phyloP scores from a whole-genome alignment of 1,140 invertebrate genomes.

The Ctenoplectra terminalis region DNA sequence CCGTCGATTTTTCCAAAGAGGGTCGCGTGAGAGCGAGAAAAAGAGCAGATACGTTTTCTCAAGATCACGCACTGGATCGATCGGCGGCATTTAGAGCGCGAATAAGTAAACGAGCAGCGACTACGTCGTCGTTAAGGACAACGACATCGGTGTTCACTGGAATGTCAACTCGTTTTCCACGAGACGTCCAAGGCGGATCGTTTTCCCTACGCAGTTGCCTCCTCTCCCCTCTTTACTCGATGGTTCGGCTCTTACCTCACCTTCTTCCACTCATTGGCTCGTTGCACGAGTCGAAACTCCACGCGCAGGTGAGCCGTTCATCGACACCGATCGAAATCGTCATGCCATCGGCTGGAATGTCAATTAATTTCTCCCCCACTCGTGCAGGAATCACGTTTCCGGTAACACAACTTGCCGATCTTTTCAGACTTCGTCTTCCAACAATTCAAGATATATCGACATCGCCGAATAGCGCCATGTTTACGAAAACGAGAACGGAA shows the following conservation, averaged over 20 bases:
- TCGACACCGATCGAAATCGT: slow-evolving; percentile 35
- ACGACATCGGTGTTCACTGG: slow-evolving; percentile 67
- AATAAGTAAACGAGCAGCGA: slow-evolving; percentile 19
- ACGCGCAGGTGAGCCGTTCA: slow-evolving; percentile 12
- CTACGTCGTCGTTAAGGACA: slow-evolving; percentile 51
- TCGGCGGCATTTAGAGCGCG: slow-evolving; percentile 16
- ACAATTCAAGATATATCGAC: background rate
- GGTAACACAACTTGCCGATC: too few relatives aligned
- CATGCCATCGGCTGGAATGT: slow-evolving; percentile 23
- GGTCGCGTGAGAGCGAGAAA: too few relatives aligned
- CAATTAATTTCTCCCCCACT: background rate
- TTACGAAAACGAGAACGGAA: slow-evolving; percentile 21
- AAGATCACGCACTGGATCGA: slow-evolving; percentile 22
- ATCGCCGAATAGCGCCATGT: background rate
- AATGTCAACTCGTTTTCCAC: slow-evolving; percentile 74
- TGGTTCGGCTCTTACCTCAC: slow-evolving; percentile 27
- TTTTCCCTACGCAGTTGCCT: slow-evolving; percentile 50
- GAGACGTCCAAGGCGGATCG: slow-evolving; percentile 50
- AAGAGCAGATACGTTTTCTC: background rate
- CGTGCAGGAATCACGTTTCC: background rate
- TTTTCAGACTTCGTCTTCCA: background rate
- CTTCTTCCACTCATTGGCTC: background rate
- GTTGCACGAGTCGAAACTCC: background rate
- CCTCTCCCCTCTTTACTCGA: background rate
- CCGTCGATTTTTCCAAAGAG: background rate